phyloP scores from a whole-genome alignment of 2,113 vertebrate genomes.

The Passer montanus region DNA sequence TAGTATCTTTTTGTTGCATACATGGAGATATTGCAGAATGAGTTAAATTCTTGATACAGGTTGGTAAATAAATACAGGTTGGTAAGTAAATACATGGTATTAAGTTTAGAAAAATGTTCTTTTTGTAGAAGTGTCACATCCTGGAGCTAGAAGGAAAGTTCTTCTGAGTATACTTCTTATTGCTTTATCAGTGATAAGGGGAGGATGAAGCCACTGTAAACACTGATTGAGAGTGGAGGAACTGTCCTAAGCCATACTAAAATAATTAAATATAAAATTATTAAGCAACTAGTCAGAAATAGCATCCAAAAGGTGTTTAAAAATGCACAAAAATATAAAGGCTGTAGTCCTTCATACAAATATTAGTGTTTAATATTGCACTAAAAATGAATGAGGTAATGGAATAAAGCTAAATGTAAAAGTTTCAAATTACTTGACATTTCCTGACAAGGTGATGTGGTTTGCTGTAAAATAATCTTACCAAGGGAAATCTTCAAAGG shows the following conservation, averaged over 20 bases:
- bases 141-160: neutral
- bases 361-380: neutral
- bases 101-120: neutral
- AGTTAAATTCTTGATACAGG: neutral
- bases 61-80: neutral
- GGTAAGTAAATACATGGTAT: neutral
- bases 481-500: neutral
- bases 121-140: neutral
- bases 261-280: neutral
- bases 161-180: neutral
- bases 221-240: neutral
- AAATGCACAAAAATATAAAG: neutral
- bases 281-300: neutral
- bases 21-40: neutral
- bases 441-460: neutral
- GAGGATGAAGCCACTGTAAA: neutral
- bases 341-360: neutral
- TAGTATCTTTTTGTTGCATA: neutral
- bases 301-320: neutral
- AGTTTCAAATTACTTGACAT: neutral
- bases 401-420: neutral
- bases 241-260: neutral
- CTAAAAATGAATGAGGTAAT: neutral
- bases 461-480: neutral
- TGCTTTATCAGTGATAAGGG: neutral